Conservation (phyloP, 2,113 vertebrate genomes). For the Bubo blakistoni region DNA sequence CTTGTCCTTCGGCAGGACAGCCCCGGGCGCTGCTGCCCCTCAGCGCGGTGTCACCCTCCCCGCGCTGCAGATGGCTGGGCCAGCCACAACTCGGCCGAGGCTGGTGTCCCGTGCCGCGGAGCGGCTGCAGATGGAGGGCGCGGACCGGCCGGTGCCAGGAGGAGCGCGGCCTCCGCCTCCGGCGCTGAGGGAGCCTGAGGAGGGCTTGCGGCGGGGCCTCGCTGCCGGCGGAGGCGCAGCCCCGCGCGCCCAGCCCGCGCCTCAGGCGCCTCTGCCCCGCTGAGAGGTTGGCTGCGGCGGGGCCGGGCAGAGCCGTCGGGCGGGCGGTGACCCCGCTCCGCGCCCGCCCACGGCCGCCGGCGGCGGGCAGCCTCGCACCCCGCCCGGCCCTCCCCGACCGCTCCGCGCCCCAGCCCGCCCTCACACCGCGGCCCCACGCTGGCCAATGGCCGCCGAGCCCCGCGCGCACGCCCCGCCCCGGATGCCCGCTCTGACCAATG, state of each 20-base stretch:
- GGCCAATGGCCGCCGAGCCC: neutral
- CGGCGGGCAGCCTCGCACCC: too few species aligned
- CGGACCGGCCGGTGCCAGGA: neutral
- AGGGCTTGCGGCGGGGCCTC: neutral
- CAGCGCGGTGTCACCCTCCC: rapidly evolving
- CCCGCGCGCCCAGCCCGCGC: too few species aligned
- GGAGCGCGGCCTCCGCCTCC: too few species aligned
- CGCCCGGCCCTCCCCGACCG: too few species aligned
- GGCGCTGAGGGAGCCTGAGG: neutral
- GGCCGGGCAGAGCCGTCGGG: too few species aligned
- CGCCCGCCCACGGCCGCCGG: too few species aligned
- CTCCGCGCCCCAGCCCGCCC: neutral
- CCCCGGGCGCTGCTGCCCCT: neutral
- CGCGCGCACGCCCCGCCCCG: rapidly evolving
- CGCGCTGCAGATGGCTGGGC: neutral
- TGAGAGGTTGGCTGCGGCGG: too few species aligned
- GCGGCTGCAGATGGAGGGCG: neutral
- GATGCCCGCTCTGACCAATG: neutral
- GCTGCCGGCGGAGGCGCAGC: neutral
- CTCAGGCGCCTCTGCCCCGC: neutral
- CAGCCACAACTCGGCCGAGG: neutral
- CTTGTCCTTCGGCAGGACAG: neutral
- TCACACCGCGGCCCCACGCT: neutral
- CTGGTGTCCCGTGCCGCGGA: too few species aligned
- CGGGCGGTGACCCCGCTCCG: too few species aligned